phyloP scores from a whole-genome alignment of 2,113 vertebrate species.

The Ranitomeya imitator region DNA sequence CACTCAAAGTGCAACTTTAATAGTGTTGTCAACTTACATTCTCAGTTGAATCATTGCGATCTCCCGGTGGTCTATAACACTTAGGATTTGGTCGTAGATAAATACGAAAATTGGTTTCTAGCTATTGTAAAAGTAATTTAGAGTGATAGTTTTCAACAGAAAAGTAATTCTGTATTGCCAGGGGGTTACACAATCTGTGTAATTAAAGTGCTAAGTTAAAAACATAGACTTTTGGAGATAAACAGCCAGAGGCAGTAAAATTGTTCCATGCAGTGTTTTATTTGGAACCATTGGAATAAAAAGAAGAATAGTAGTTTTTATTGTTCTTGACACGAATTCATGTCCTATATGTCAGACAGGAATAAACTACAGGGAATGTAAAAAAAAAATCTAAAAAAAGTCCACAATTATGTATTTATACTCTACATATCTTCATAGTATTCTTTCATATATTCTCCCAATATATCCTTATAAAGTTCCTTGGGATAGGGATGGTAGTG shows the following conservation, averaged over 20 bases:
- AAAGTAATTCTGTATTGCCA: conserved; percentile 8
- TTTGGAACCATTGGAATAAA: background rate
- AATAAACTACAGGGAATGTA: background rate
- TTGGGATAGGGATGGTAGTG: too few species aligned
- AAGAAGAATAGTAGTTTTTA: background rate
- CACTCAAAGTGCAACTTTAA: background rate
- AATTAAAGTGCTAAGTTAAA: conserved; percentile 41
- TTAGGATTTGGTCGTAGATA: background rate
- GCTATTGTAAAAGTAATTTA: background rate
- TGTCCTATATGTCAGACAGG: background rate
- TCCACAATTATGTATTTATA: too few species aligned
- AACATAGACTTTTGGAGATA: background rate
- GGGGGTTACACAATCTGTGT: conserved; percentile 17
- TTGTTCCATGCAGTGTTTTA: background rate
- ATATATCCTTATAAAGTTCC: too few species aligned
- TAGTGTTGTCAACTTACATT: background rate
- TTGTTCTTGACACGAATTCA: background rate
- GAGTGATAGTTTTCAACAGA: background rate
- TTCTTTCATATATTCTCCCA: too few species aligned
- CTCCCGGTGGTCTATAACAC: background rate
- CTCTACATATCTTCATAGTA: too few species aligned
- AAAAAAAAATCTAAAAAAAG: background rate
- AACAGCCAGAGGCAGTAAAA: conserved; percentile 25
- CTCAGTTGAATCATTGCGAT: background rate
- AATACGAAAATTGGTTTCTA: background rate